phyloP scores from a whole-genome alignment of 1,140 invertebrate species.

The Paracyclopina nana region DNA sequence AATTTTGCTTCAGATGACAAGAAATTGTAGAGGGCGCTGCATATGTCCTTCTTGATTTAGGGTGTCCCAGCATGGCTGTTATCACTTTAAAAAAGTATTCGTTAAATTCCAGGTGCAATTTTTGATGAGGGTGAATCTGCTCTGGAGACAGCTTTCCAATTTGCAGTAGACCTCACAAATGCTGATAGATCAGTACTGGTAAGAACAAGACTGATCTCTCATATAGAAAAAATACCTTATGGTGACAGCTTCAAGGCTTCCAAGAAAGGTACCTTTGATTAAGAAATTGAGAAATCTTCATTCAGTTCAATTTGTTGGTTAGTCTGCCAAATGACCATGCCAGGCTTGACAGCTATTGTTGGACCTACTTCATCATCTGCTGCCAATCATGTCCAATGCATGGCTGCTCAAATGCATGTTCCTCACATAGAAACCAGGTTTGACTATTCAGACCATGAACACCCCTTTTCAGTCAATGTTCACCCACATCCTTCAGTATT shows the following conservation, averaged over 20 bases:
- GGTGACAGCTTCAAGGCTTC: slow-evolving; percentile 5
- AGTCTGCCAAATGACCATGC: slow-evolving; percentile 8
- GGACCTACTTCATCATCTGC: slow-evolving; percentile 1
- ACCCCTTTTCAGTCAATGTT: neutral
- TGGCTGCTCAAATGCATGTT: neutral
- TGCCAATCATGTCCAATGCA: slow-evolving; percentile 6
- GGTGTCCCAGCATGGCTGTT: too few species aligned
- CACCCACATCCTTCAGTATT: slow-evolving; percentile 9
- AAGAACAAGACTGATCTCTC: neutral
- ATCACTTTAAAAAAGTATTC: too few species aligned
- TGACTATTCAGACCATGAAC: neutral
- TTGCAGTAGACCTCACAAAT: neutral
- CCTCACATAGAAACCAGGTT: slow-evolving; percentile 5
- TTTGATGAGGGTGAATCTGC: slow-evolving; percentile 9
- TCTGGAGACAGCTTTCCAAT: neutral
- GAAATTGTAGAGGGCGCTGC: too few species aligned
- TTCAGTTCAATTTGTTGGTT: neutral
- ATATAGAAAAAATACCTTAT: neutral
- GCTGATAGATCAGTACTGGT: slow-evolving; percentile 7
- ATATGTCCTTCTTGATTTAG: too few species aligned
- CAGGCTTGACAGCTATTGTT: slow-evolving; percentile 6
- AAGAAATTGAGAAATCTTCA: neutral
- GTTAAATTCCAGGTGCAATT: slow-evolving; percentile 2
- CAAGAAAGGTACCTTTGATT: neutral
- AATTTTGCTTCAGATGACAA: too few species aligned